phyloP scores from a whole-genome alignment of 1,140 invertebrate genomes.

The Drosophila santomea region DNA sequence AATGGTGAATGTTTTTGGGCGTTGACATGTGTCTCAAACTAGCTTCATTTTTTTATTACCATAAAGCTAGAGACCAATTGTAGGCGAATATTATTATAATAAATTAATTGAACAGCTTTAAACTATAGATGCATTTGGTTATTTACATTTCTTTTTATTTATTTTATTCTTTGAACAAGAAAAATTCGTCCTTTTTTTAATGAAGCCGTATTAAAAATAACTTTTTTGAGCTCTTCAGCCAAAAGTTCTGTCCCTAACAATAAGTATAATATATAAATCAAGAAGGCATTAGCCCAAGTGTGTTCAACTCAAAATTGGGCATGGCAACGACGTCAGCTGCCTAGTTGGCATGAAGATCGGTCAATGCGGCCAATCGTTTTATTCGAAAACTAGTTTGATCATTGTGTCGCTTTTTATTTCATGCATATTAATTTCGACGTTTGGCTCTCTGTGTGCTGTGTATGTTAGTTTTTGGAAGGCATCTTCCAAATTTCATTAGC shows the following conservation, averaged over 20 bases:
- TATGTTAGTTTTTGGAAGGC: slow-evolving; percentile 29
- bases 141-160: too few relatives aligned
- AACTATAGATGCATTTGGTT: too few relatives aligned
- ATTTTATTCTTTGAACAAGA: too few relatives aligned
- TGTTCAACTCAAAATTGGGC: slow-evolving; percentile 35
- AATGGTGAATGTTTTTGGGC: too few relatives aligned
- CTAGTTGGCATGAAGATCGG: slow-evolving; percentile 5
- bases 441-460: neutral
- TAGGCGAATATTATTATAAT: too few relatives aligned
- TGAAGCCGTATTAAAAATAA: too few relatives aligned
- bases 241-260: slow-evolving; percentile 10
- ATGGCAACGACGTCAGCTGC: slow-evolving; percentile 44
- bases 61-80: too few relatives aligned
- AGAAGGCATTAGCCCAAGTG: slow-evolving; percentile 8
- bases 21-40: too few relatives aligned
- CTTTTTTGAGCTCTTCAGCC: too few relatives aligned
- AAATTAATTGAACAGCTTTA: too few relatives aligned
- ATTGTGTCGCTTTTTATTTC: slow-evolving; percentile 42
- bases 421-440: slow-evolving; percentile 35
- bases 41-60: too few relatives aligned
- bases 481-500: slow-evolving; percentile 60
- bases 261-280: slow-evolving; percentile 42
- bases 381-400: slow-evolving; percentile 48
- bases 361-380: slow-evolving; percentile 25
- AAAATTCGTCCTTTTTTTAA: too few relatives aligned